phyloP scores from a whole-genome alignment of 1,140 invertebrate genomes.

The Drosophila orosa region DNA sequence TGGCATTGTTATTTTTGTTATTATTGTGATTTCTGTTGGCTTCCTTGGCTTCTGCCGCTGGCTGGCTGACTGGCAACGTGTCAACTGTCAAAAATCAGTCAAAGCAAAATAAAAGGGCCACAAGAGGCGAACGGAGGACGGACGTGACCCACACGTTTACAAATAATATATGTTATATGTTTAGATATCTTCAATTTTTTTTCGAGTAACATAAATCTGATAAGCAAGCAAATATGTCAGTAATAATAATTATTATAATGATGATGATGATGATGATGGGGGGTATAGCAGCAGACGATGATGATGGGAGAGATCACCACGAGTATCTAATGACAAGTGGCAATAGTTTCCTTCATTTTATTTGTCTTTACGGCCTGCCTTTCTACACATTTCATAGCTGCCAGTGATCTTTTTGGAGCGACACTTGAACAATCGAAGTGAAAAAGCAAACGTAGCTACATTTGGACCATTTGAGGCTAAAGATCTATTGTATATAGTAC shows the following conservation, averaged over 20 bases:
- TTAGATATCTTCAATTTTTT: neutral
- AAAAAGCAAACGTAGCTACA: constrained; percentile 20
- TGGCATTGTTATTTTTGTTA: constrained; percentile 24
- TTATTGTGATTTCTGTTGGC: constrained; percentile 26
- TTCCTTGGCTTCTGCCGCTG: constrained; percentile 22
- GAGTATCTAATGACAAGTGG: constrained; percentile 53
- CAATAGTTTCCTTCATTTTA: constrained; percentile 19
- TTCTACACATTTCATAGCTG: neutral
- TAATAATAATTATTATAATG: constrained; percentile 45
- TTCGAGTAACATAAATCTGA: constrained; percentile 72
- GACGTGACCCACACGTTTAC: constrained; percentile 34
- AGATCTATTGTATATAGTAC: constrained; percentile 14
- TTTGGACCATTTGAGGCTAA: constrained; percentile 35
- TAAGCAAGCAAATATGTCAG: constrained; percentile 74
- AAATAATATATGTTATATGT: neutral
- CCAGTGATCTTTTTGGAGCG: constrained; percentile 12
- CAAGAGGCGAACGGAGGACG: constrained; percentile 10
- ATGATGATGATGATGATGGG: constrained; percentile 31
- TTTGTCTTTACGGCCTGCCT: constrained; percentile 4
- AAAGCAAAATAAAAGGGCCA: constrained; percentile 59
- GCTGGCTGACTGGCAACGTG: constrained; percentile 62
- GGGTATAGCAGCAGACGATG: constrained; percentile 21
- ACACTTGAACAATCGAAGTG: constrained; percentile 57
- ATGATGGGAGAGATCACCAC: constrained; percentile 26
- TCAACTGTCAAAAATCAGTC: constrained; percentile 81